Base-by-base conservation (phyloP, 1,140 invertebrate genomes). In the Drosophila lini region DNA sequence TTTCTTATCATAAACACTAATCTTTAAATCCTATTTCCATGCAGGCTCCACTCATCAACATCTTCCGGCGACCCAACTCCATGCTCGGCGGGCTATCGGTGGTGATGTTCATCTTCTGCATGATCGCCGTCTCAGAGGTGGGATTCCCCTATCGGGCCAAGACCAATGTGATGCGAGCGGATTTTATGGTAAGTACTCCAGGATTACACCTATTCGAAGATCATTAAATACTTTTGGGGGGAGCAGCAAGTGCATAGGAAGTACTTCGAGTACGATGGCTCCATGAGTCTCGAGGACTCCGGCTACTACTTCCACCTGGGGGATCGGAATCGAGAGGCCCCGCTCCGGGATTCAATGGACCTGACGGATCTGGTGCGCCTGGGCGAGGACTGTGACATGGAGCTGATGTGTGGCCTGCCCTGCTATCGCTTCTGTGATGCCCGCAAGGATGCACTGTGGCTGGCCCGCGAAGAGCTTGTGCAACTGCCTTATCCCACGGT, bases 71-170 rank as follows among this genome's bases (percentile, higher is more conserved):
- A 13, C 81, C 90, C 0, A 79, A 78, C 19, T 56, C 62, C 9
- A 60, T 91, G 34, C 94, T 95, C 42, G 93, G 93, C 11, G 90
- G 94, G 1, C 80, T 95, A 11, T 57, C 57, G 1, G 8, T 84
- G 9, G 58, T 70, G 1, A 32, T 93, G 94, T 94, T 86, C 95
- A 63, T 83, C 16, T 83, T 79, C 42, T 61, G 81, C 34, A 93
- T 95, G 56, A 91, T 95, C 47, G 93, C 95, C 71, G 90, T 95
- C 16, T 95, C 95, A n/a, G 94, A 95, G 6, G 81, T 96, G 31
- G 96, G 96, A 40, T 97, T 97, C 92, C 96, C 96, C 2, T 97
- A 96, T 81, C 95, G 94, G 62, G 94, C 94, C 3, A 94, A 95
- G 42, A 94, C 94, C 11, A 94, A 95, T 32, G 95, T 95, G 3